Evolutionary conservation across 1,140 invertebrate genomes (phyloP).

Genomic region (Holcopasites calliopsidis): DNA sequence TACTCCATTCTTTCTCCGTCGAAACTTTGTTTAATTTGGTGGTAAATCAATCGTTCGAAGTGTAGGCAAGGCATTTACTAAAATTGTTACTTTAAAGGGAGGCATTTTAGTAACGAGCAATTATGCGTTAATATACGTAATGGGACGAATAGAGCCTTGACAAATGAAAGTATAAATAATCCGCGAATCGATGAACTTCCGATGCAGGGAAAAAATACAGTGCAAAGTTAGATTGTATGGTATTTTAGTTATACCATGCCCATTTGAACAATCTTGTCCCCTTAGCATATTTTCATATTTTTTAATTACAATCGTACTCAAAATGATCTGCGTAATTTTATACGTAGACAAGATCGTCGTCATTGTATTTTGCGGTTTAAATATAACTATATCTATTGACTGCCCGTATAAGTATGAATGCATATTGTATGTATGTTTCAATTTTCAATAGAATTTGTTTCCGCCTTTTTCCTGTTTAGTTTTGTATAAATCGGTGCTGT

Average conservation of each 20-base stretch:
- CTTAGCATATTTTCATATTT: neutral
- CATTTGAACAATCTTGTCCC: constrained; percentile 35
- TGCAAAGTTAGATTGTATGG: constrained; percentile 17
- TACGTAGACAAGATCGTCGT: constrained; percentile 25
- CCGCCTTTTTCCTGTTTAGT: neutral
- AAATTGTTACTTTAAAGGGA: neutral
- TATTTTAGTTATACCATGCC: constrained; percentile 33
- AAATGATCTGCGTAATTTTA: constrained; percentile 3
- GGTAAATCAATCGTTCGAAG: neutral
- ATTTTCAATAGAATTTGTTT: constrained; percentile 27
- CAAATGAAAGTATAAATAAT: neutral
- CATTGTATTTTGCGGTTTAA: constrained; percentile 21
- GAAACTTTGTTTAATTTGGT: constrained; percentile 6
- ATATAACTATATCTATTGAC: constrained; percentile 43
- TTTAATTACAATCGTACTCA: constrained; percentile 3
- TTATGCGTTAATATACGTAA: neutral
- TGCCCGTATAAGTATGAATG: constrained; percentile 27
- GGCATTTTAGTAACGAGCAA: neutral
- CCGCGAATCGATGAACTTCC: neutral
- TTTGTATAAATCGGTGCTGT: constrained; percentile 29
- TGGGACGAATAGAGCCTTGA: neutral
- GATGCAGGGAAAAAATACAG: constrained; percentile 37
- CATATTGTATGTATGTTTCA: constrained; percentile 17
- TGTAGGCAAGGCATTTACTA: no score
- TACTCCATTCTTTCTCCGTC: constrained; percentile 35